These are phyloP conservation scores for Burhinus oedicnemus DNA, from an alignment of 2,113 vertebrate species.

Conservation along the genomic window DNA sequence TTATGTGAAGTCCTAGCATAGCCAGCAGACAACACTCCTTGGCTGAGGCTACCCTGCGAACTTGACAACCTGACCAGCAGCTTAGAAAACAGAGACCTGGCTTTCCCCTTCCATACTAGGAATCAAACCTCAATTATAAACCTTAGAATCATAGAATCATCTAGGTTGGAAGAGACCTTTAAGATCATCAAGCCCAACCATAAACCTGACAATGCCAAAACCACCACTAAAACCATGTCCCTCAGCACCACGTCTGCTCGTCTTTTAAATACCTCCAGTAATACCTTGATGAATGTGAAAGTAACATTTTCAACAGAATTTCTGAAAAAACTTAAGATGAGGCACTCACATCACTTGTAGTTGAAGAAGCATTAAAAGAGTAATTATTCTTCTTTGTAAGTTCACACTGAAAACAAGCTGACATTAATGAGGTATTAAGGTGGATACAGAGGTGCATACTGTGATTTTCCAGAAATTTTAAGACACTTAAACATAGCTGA, in stretches of 20 bases:
- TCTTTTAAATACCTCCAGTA: too few species aligned
- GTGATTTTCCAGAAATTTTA: not conserved
- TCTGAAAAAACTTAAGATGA: not conserved
- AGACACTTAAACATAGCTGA: not conserved
- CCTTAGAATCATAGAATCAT: too few species aligned
- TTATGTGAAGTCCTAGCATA: not conserved
- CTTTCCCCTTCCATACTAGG: not conserved
- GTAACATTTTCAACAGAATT: not conserved
- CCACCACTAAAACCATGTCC: too few species aligned
- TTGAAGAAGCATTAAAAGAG: rapidly evolving
- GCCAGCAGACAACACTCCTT: not conserved
- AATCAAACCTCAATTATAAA: not conserved
- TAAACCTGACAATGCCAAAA: too few species aligned
- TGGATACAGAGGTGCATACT: not conserved
- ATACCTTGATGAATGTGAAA: rapidly evolving
- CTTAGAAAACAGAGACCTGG: not conserved
- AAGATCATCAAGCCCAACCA: too few species aligned
- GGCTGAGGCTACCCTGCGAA: rapidly evolving
- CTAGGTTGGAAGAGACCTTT: too few species aligned
- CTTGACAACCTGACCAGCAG: not conserved
- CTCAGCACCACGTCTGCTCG: too few species aligned
- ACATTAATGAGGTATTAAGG: not conserved
- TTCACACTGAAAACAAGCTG: not conserved
- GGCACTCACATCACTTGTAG: not conserved
- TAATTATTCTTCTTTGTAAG: not conserved